phyloP scores from a whole-genome alignment of 1,140 invertebrate species.

The Drosophila nebulosa region DNA sequence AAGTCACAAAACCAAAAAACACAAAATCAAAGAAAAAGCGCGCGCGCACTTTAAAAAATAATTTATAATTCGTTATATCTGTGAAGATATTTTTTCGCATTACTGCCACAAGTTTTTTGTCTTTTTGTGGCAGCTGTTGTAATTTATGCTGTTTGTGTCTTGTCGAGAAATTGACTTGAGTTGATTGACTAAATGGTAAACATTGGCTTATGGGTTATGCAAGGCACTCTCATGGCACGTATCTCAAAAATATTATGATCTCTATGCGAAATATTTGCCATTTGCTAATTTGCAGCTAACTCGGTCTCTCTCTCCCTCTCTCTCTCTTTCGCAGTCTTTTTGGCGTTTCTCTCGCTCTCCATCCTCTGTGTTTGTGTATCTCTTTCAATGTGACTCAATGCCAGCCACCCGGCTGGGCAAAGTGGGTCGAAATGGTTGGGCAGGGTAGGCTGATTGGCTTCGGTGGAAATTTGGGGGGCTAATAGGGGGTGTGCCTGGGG shows the following conservation, averaged over 20 bases:
- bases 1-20: neutral
- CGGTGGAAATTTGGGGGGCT: neutral
- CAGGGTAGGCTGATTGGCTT: neutral
- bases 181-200: constrained; percentile 12
- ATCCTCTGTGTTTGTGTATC: constrained; percentile 12
- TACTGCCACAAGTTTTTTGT: neutral
- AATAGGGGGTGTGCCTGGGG: neutral
- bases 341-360: constrained; percentile 9
- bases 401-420: constrained; percentile 45
- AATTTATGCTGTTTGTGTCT: neutral
- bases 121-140: constrained; percentile 9
- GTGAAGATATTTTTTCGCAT: neutral
- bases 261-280: constrained; percentile 67
- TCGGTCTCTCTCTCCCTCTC: constrained; percentile 3
- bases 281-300: constrained; percentile 56
- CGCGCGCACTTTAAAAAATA: neutral
- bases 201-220: constrained; percentile 37
- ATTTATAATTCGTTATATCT: neutral
- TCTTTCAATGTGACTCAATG: constrained; percentile 49
- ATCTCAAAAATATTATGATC: constrained; percentile 72
- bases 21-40: neutral
- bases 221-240: constrained; percentile 32
- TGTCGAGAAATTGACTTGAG: constrained; percentile 11
- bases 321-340: constrained; percentile 12
- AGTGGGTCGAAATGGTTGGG: constrained; percentile 54